Evolutionary conservation across 2,797 vertebrate genomes (phyloP).

Genomic region (Clarias pachynema): DNA sequence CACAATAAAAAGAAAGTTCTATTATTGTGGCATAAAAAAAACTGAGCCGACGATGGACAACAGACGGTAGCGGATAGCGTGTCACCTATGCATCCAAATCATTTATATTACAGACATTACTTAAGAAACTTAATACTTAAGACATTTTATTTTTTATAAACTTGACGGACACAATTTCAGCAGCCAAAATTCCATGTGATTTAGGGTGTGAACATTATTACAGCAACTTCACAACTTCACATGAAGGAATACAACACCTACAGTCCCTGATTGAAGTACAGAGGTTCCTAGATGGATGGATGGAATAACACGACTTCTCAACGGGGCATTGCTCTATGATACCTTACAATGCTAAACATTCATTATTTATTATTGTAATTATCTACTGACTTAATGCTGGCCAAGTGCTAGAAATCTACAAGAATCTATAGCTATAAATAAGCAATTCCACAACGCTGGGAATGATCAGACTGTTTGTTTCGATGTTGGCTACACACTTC

Average conservation of each 20-base stretch:
- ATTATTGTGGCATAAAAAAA: too few relatives aligned
- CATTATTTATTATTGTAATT: not conserved
- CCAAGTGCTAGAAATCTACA: not conserved
- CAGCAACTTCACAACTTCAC: not conserved
- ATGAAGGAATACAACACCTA: not conserved
- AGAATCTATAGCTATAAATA: not conserved
- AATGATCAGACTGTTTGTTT: constrained; percentile 23
- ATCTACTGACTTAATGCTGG: not conserved
- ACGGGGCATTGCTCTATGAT: too few relatives aligned
- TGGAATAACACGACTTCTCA: not conserved
- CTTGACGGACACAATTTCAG: not conserved
- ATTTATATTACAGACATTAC: not conserved
- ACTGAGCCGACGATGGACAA: too few relatives aligned
- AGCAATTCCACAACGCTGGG: not conserved
- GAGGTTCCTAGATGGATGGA: too few relatives aligned
- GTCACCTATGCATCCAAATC: not conserved
- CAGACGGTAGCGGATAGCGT: too few relatives aligned
- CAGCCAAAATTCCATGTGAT: not conserved
- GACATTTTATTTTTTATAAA: not conserved
- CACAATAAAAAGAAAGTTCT: too few relatives aligned
- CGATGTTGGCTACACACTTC: not conserved
- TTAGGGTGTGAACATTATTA: not conserved
- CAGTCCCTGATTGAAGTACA: too few relatives aligned
- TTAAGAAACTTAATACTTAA: not conserved
- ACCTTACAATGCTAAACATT: not conserved